phyloP scores from a whole-genome alignment of 2,888 invertebrate species.

The Netelia inedita region DNA sequence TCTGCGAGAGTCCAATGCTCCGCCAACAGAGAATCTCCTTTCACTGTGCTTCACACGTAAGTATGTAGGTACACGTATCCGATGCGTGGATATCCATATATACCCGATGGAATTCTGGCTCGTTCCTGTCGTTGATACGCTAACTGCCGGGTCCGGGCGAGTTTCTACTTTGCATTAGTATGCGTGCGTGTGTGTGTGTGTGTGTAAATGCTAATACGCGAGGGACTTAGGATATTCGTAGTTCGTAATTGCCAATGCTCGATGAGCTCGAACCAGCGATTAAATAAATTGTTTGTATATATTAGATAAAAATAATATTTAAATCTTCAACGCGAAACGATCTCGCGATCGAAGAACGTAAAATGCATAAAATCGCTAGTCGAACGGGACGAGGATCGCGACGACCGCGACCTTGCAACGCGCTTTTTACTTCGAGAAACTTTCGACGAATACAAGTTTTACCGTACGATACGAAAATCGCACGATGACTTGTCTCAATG shows the following conservation, averaged over 20 bases:
- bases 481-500: too few relatives aligned
- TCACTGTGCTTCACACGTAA: constrained; percentile 42
- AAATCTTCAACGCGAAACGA: too few relatives aligned
- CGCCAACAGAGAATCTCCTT: constrained; percentile 61
- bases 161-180: constrained; percentile 32
- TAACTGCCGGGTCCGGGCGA: constrained; percentile 34
- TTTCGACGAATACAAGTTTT: too few relatives aligned
- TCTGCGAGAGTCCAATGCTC: constrained; percentile 41
- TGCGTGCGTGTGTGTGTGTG: not conserved
- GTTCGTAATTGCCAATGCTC: constrained; percentile 27
- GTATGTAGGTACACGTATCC: not conserved
- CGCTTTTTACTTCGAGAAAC: too few relatives aligned
- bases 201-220: not conserved
- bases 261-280: too few relatives aligned
- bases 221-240: constrained; percentile 13
- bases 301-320: too few relatives aligned
- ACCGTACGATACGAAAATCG: too few relatives aligned
- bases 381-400: too few relatives aligned
- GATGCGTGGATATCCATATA: not conserved
- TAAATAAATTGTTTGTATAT: too few relatives aligned
- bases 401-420: too few relatives aligned
- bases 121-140: constrained; percentile 44
- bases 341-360: too few relatives aligned
- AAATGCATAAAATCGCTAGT: too few relatives aligned
- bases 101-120: constrained; percentile 20